Evolutionary conservation across 2,888 invertebrate genomes (phyloP).

Genomic region (Chrysopilus asiliformis): DNA sequence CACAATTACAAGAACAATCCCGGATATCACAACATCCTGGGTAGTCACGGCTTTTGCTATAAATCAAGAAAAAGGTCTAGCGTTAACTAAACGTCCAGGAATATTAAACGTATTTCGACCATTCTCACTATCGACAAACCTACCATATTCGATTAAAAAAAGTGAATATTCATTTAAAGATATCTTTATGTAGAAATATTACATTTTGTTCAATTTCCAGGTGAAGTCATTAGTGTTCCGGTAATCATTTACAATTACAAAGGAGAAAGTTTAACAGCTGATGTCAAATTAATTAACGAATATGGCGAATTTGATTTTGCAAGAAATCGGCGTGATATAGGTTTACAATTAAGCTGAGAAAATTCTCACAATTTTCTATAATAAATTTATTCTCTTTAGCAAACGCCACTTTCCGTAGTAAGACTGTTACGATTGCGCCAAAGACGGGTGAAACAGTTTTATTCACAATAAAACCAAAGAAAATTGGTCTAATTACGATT

Average conservation of each 20-base stretch:
- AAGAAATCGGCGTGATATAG: constrained; percentile 25
- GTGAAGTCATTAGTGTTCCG: constrained; percentile 80
- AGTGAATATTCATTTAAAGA: no score
- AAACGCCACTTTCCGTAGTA: constrained; percentile 24
- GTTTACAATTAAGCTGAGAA: no score
- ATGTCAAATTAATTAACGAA: constrained; percentile 71
- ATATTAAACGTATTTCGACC: constrained; percentile 63
- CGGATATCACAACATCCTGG: constrained; percentile 76
- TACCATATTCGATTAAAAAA: constrained; percentile 76
- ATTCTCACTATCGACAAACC: constrained; percentile 71
- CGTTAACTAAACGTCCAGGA: constrained; percentile 51
- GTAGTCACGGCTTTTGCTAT: constrained; percentile 70
- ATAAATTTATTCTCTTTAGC: no score
- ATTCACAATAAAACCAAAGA: constrained; percentile 66
- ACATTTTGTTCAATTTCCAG: no score
- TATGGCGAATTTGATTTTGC: constrained; percentile 70
- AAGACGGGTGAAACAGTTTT: constrained; percentile 63
- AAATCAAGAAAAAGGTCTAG: constrained; percentile 61
- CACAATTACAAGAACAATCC: constrained; percentile 44
- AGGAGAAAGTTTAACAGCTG: constrained; percentile 58
- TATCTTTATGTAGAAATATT: no score
- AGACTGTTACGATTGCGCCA: constrained; percentile 41
- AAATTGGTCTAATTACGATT: constrained; percentile 59
- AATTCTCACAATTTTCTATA: no score
- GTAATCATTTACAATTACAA: constrained; percentile 82